Base-by-base conservation (phyloP, 1,140 invertebrate species). In the Pectinophora gossypiella region DNA sequence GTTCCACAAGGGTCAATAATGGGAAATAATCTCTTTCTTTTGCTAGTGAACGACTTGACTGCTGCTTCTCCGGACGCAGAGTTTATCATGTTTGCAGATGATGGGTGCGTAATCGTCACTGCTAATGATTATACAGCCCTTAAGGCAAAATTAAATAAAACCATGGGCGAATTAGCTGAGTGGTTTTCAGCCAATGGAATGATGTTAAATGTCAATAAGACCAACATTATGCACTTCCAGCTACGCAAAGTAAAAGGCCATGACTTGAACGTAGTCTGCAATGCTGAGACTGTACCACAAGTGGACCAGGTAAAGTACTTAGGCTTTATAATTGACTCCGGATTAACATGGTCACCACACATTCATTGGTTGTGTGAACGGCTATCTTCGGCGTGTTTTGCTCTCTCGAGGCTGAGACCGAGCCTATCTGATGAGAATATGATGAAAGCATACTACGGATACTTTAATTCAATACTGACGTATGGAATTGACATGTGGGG, bases 401-500 rank as follows among this genome's bases (percentile, higher is more conserved):
- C 50, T 0, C 15, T 51, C 3, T 44, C 50, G 1, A 19, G 50
- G 16, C 19, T 44, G 7, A 2, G 5, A 10, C 20, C 20, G 12
- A 44, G n/a, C 16, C 40, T 51, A 12, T n/a, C 35, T 1, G 9
- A 12, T 13, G 21, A 44, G 13, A 45, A 51, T 16, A 3, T 44
- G 2, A 16, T 18, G 4, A 51, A 27, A n/a, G 50, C 50, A 10
- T 51, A 51, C 23, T 45, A 44, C 44, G 50, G 50, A 19, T 51
- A 51, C 19, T 51, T 51, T n/a, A 38, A 52, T 35, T 52, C 50
- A 1, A 32, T 52, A 12, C 10, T 20, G 0, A 27, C 19, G 7
- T 35, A 52, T 3, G 50, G 50, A n/a, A 13, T 52, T 4, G 50
- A 52, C 18, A 18, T 52, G 16, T 52, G 50, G 50, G 40, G 35